Evolutionary conservation across 2,888 invertebrate species (phyloP).

Genomic region (Pristionchus exspectatus): DNA sequence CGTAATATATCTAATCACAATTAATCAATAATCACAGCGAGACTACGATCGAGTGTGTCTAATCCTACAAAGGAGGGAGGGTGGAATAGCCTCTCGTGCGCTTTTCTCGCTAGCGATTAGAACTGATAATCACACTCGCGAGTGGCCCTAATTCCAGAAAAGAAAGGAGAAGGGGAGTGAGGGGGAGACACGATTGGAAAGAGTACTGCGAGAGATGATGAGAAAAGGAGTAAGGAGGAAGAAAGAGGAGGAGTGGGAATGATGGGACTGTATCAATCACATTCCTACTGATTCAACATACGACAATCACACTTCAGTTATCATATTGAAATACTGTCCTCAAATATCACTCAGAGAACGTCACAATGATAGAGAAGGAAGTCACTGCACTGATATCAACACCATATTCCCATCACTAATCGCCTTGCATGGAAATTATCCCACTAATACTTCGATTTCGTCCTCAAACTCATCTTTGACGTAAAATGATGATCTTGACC

Average conservation of each 20-base stretch:
- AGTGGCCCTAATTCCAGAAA: slow-evolving; percentile 37
- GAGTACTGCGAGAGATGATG: slow-evolving; percentile 26
- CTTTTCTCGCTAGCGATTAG: slow-evolving; percentile 43
- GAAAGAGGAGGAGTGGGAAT: neutral
- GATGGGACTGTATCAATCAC: slow-evolving; percentile 15
- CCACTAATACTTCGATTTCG: neutral
- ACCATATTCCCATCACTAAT: neutral
- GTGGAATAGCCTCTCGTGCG: slow-evolving; percentile 6
- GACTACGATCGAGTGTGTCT: slow-evolving; percentile 12
- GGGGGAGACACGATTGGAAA: neutral
- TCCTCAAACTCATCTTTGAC: neutral
- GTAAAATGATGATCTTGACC: slow-evolving; percentile 22
- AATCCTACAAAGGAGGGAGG: neutral
- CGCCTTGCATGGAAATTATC: neutral
- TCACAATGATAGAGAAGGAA: neutral
- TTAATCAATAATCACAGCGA: neutral
- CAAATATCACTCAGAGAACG: neutral
- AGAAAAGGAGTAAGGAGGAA: neutral
- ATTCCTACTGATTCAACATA: neutral
- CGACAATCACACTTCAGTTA: neutral
- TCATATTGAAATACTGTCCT: neutral
- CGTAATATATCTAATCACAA: neutral
- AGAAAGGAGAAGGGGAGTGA: neutral
- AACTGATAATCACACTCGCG: slow-evolving; percentile 46
- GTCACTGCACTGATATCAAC: neutral